A percentile compares a stretch with the other conserved stretches of the same genome.
These are phyloP conservation scores for Pycnomerus fuliginosus DNA, from an alignment of 2,888 invertebrate species.

Conservation along the genomic window DNA sequence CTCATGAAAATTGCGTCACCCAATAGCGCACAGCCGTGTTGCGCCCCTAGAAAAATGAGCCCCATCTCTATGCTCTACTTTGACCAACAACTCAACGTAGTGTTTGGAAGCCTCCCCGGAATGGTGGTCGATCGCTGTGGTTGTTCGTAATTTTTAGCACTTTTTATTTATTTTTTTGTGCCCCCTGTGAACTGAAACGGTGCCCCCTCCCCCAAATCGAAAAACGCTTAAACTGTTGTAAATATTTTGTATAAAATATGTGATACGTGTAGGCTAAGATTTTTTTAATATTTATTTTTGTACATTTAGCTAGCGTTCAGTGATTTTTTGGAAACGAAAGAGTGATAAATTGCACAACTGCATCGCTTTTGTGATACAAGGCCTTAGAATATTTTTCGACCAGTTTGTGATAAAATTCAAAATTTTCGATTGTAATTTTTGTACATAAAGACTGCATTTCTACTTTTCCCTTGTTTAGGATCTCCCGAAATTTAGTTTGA, in stretches of 20 bases:
- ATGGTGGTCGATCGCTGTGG: slow-evolving; percentile 95
- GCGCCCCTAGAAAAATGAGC: slow-evolving; percentile 86
- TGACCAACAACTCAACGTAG: slow-evolving; percentile 83
- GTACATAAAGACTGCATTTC: slow-evolving; percentile 18
- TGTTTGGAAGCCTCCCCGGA: slow-evolving; percentile 84
- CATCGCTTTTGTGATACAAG: slow-evolving; percentile 34
- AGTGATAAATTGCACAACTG: slow-evolving; percentile 17
- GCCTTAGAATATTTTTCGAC: slow-evolving; percentile 35
- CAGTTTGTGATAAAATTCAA: slow-evolving; percentile 21
- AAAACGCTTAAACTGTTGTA: slow-evolving; percentile 25
- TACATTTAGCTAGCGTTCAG: slow-evolving; percentile 27
- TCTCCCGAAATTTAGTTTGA: slow-evolving; percentile 8
- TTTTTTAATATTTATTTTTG: slow-evolving; percentile 41
- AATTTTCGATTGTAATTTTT: slow-evolving; percentile 14
- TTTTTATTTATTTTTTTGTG: slow-evolving; percentile 19
- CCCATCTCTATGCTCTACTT: slow-evolving; percentile 91
- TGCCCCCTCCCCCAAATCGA: neutral
- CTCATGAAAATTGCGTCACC: slow-evolving; percentile 78
- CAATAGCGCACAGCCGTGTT: slow-evolving; percentile 83
- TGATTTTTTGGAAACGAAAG: slow-evolving; percentile 16
- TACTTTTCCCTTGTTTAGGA: slow-evolving; percentile 7
- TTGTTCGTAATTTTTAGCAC: slow-evolving; percentile 66
- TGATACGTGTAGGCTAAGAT: slow-evolving; percentile 32
- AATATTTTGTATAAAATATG: slow-evolving; percentile 40
- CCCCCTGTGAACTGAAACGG: slow-evolving; percentile 1